phyloP scores from a whole-genome alignment of 2,797 vertebrate species.

The Pagetopsis macropterus region DNA sequence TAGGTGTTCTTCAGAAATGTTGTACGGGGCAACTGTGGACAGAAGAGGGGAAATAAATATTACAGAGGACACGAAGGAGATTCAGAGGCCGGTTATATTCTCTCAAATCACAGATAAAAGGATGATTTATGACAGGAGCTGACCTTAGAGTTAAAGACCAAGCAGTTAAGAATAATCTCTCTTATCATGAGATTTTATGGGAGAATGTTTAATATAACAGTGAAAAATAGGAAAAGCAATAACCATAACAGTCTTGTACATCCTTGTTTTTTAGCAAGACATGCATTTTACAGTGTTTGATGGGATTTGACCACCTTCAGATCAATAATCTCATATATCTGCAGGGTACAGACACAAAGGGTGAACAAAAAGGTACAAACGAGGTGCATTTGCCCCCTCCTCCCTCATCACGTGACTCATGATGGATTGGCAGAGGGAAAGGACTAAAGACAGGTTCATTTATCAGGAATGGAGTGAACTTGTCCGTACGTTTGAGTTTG shows the following conservation, averaged over 20 bases:
- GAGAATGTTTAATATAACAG: background rate
- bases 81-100: background rate
- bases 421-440: conserved; percentile 28
- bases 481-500: background rate
- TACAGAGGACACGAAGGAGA: conserved; percentile 19
- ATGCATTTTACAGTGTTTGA: conserved; percentile 26
- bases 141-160: background rate
- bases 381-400: background rate
- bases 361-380: background rate
- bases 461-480: conserved; percentile 14
- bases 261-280: background rate
- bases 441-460: conserved; percentile 27
- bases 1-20: conserved; percentile 7
- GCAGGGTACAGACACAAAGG: background rate
- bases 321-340: conserved; percentile 35
- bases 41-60: background rate
- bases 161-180: background rate
- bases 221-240: background rate
- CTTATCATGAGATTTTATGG: background rate
- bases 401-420: background rate
- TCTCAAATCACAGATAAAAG: conserved; percentile 9
- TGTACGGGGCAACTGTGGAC: conserved; percentile 14
- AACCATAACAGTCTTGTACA: background rate
- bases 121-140: background rate
- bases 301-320: conserved; percentile 7